A percentile compares a stretch with the other conserved stretches of the same genome.
Evolutionary conservation across 2,888 invertebrate species (phyloP).

Genomic region (Patella pellucida): DNA sequence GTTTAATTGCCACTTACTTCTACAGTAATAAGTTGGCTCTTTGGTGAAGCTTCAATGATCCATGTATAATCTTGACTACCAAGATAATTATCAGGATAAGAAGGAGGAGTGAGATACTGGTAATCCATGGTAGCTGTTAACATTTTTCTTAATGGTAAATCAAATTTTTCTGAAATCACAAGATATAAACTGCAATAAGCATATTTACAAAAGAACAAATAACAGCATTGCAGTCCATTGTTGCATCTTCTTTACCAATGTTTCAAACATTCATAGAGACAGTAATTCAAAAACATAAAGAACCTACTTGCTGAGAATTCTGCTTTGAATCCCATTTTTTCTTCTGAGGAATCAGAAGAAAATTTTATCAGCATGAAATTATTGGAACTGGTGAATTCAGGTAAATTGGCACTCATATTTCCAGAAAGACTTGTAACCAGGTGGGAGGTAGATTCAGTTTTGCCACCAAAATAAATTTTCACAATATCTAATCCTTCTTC

Average conservation of each 20-base stretch:
- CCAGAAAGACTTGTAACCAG: conserved; percentile 89
- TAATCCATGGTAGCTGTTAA: conserved; percentile 27
- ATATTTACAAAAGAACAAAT: too few species aligned
- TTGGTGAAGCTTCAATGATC: conserved; percentile 40
- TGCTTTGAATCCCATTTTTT: conserved; percentile 86
- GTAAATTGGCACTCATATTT: conserved; percentile 11
- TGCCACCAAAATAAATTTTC: conserved; percentile 93
- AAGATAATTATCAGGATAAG: conserved; percentile 33
- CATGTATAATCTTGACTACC: conserved; percentile 49
- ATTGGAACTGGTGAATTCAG: conserved; percentile 86
- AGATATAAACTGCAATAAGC: too few species aligned
- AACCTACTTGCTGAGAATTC: conserved; percentile 61
- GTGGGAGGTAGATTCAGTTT: conserved; percentile 84
- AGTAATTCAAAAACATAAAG: too few species aligned
- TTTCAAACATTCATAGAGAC: too few species aligned
- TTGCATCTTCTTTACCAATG: too few species aligned
- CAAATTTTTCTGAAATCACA: not conserved
- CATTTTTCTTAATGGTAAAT: conserved; percentile 9
- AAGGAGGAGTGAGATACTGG: conserved; percentile 26
- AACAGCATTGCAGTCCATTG: too few species aligned
- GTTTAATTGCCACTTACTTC: conserved; percentile 37
- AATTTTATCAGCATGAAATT: conserved; percentile 99
- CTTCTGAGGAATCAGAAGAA: conserved; percentile 92
- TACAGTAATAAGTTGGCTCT: conserved; percentile 44
- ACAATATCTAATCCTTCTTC: conserved; percentile 97